Conservation (phyloP, 2,113 vertebrate species). For the Podilymbus podiceps region DNA sequence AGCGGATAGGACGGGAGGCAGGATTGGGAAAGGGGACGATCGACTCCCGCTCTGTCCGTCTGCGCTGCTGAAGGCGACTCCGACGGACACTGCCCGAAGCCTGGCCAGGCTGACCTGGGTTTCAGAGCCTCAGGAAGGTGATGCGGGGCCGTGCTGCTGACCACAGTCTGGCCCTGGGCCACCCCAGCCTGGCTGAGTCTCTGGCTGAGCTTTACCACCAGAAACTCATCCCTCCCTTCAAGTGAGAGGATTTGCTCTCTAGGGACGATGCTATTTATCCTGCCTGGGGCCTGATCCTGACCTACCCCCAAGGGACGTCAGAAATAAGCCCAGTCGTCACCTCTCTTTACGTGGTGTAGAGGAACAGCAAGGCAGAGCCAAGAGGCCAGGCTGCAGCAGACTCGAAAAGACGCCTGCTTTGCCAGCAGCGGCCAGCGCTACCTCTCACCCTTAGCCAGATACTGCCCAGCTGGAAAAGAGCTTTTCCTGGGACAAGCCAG, state of each 20-base stretch:
- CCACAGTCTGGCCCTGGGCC: background rate
- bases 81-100: accelerated
- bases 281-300: background rate
- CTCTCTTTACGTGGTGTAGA: accelerated
- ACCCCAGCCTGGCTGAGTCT: background rate
- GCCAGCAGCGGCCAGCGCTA: background rate
- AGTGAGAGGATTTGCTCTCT: background rate
- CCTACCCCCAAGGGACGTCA: background rate
- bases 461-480: background rate
- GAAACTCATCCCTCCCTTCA: background rate
- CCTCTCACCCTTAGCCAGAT: background rate
- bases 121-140: background rate
- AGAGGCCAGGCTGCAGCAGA: background rate
- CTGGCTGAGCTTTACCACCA: background rate
- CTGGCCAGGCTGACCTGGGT: background rate
- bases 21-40: background rate
- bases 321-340: accelerated
- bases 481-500: background rate
- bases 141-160: background rate
- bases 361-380: background rate
- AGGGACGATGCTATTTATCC: background rate
- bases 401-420: background rate
- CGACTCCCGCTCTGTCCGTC: accelerated
- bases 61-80: background rate
- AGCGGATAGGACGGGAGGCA: background rate